These are phyloP conservation scores for Aix galericulata DNA, from an alignment of 2,113 vertebrate genomes.

Conservation along the genomic window DNA sequence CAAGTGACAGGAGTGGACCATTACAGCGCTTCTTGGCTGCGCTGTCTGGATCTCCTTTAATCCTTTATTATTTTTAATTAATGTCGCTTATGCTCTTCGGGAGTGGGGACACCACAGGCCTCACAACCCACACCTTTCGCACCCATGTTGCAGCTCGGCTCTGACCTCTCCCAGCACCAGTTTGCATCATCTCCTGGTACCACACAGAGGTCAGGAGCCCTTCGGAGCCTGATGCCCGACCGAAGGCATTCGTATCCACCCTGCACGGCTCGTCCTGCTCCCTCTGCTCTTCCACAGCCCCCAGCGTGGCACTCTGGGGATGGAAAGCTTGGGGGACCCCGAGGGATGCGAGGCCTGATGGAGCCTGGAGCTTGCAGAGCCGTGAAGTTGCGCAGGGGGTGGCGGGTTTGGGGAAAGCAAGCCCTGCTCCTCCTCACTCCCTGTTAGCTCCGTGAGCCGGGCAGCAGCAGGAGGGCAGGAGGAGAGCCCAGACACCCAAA, in stretches of 20 bases:
- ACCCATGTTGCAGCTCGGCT: neutral
- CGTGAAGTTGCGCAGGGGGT: neutral
- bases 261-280: neutral
- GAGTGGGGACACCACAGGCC: neutral
- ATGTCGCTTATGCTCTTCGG: neutral
- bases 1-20: neutral
- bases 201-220: neutral
- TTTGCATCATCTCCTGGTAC: neutral
- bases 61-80: neutral
- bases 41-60: neutral
- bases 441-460: neutral
- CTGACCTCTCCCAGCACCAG: neutral
- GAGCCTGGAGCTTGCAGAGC: neutral
- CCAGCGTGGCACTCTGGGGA: neutral
- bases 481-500: neutral
- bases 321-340: neutral
- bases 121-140: neutral
- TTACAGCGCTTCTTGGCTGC: neutral
- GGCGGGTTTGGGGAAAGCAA: conserved; percentile 3
- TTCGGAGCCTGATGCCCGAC: neutral
- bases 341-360: neutral
- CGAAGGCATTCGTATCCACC: neutral
- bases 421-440: neutral
- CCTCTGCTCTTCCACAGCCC: neutral
- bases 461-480: neutral